These are phyloP conservation scores for Meloe dianella DNA, from an alignment of 2,888 invertebrate genomes.

Conservation along the genomic window DNA sequence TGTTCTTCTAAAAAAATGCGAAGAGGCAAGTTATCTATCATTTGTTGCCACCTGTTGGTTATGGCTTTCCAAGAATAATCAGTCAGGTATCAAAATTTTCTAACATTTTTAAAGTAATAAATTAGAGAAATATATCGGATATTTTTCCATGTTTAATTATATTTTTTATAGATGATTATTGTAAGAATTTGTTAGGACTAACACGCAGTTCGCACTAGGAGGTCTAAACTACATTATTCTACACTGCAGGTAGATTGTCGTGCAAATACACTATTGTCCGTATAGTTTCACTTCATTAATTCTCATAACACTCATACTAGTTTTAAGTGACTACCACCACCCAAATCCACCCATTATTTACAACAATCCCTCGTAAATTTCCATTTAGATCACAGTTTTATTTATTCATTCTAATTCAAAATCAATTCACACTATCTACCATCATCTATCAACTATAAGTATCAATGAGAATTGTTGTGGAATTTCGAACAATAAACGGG, in stretches of 20 bases:
- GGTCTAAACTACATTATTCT: conserved; percentile 22
- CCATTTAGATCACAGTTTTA: neutral
- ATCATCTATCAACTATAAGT: neutral
- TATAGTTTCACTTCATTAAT: conserved; percentile 24
- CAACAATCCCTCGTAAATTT: neutral
- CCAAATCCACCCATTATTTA: neutral
- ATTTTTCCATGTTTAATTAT: neutral
- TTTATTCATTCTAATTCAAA: neutral
- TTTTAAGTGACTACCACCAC: neutral
- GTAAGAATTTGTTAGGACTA: conserved; percentile 14
- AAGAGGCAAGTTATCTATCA: too few relatives aligned
- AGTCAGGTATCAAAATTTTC: neutral
- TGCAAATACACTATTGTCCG: conserved; percentile 24
- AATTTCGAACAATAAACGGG: neutral
- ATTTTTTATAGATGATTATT: neutral
- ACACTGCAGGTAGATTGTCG: conserved; percentile 22
- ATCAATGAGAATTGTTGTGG: neutral
- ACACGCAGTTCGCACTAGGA: conserved; percentile 23
- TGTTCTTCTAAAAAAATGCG: neutral
- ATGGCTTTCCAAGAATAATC: neutral
- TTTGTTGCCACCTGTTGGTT: neutral
- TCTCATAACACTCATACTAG: conserved; percentile 20
- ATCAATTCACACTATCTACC: neutral
- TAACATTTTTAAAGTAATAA: neutral
- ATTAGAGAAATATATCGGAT: neutral